phyloP scores from a whole-genome alignment of 2,113 vertebrate species.

The Muscicapa adusta region DNA sequence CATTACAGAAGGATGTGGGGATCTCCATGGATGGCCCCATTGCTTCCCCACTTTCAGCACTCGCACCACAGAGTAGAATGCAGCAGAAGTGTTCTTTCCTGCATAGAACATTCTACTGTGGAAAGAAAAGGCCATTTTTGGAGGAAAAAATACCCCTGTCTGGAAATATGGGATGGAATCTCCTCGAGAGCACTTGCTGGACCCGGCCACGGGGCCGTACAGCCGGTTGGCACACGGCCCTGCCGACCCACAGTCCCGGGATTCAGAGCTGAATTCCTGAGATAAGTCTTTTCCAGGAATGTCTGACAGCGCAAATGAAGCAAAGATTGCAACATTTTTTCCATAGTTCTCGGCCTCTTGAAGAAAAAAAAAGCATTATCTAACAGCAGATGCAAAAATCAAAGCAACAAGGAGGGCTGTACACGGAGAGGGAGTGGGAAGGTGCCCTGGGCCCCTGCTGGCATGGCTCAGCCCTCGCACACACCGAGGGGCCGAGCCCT shows the following conservation, averaged over 20 bases:
- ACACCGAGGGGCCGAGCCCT: accelerated
- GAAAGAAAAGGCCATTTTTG: background rate
- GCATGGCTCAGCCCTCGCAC: background rate
- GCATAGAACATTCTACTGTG: background rate
- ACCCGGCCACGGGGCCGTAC: accelerated
- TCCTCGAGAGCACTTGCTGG: background rate
- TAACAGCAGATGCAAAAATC: background rate
- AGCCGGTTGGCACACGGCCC: background rate
- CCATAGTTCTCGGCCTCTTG: slow-evolving; percentile 32
- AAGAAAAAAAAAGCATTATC: background rate
- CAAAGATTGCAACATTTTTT: slow-evolving; percentile 45
- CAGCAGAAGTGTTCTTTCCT: background rate
- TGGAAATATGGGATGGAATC: background rate
- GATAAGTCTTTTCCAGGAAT: slow-evolving; percentile 63
- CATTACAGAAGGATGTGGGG: accelerated
- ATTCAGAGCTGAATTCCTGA: slow-evolving; percentile 44
- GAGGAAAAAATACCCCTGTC: background rate
- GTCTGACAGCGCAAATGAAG: slow-evolving; percentile 28
- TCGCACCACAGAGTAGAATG: background rate
- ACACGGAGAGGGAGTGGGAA: background rate
- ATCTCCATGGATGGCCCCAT: accelerated
- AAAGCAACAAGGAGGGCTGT: background rate
- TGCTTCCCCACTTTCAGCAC: background rate
- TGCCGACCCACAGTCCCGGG: background rate
- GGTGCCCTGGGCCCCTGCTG: background rate